phyloP scores from a whole-genome alignment of 1,140 invertebrate species.

The Drosophila pruinosa region DNA sequence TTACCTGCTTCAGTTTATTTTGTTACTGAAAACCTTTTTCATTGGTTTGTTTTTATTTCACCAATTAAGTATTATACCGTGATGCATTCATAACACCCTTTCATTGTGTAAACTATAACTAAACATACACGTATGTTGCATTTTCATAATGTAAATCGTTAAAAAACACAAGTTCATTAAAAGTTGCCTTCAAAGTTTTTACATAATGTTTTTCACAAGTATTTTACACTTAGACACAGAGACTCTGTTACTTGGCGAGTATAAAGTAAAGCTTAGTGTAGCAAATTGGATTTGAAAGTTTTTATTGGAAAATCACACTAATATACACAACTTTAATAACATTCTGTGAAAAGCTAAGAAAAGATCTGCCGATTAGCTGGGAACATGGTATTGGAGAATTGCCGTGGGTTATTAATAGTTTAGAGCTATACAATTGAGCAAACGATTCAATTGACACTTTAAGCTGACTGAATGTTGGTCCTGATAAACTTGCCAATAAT shows the following conservation, averaged over 20 bases:
- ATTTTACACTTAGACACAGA: neutral
- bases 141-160: no score
- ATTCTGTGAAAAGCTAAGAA: neutral
- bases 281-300: neutral
- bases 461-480: slow-evolving; percentile 18
- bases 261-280: neutral
- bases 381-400: neutral
- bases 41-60: no score
- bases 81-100: no score
- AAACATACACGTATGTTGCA: no score
- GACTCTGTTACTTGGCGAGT: neutral
- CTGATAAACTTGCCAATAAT: slow-evolving; percentile 69
- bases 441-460: slow-evolving; percentile 15
- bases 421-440: neutral
- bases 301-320: neutral
- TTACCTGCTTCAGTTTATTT: no score
- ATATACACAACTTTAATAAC: neutral
- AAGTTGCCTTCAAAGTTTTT: neutral
- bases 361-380: neutral
- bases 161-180: neutral
- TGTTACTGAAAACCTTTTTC: no score
- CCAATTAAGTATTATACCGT: no score
- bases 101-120: no score
- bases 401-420: neutral
- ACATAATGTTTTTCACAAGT: neutral